These are phyloP conservation scores for Sebastes fasciatus DNA, from an alignment of 2,113 vertebrate species.

Conservation along the genomic window DNA sequence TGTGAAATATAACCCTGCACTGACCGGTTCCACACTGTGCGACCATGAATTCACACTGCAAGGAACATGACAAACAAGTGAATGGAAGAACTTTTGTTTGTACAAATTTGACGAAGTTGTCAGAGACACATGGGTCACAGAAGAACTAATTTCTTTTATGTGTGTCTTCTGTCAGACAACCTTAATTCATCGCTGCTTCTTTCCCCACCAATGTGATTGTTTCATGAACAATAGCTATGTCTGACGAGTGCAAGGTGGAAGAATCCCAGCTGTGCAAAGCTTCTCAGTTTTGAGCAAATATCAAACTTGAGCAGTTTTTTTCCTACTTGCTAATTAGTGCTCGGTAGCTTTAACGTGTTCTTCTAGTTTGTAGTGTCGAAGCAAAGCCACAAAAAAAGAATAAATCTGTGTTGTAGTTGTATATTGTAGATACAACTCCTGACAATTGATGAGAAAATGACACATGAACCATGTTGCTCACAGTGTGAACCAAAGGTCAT, in stretches of 20 bases:
- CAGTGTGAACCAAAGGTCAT: conserved; percentile 30
- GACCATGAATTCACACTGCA: conserved; percentile 17
- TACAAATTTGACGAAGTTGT: not conserved
- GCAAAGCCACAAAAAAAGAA: not conserved
- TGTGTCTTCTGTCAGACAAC: not conserved
- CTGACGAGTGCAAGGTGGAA: conserved; percentile 2
- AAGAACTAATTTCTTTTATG: no score
- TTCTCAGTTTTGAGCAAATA: not conserved
- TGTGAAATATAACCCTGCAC: conserved; percentile 7
- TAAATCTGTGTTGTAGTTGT: not conserved
- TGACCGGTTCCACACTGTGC: not conserved
- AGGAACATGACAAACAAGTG: conserved; percentile 10
- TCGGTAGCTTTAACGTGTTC: not conserved
- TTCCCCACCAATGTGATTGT: not conserved
- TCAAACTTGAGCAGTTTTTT: not conserved
- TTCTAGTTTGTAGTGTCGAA: not conserved
- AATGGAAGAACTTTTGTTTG: not conserved
- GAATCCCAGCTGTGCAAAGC: not conserved
- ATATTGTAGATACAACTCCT: not conserved
- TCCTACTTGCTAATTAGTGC: not conserved
- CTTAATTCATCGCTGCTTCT: not conserved
- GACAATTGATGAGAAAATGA: not conserved
- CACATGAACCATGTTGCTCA: conserved; percentile 13
- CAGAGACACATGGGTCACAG: not conserved
- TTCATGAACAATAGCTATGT: not conserved